phyloP scores from a whole-genome alignment of 2,113 vertebrate species.

The Dinomys branickii region DNA sequence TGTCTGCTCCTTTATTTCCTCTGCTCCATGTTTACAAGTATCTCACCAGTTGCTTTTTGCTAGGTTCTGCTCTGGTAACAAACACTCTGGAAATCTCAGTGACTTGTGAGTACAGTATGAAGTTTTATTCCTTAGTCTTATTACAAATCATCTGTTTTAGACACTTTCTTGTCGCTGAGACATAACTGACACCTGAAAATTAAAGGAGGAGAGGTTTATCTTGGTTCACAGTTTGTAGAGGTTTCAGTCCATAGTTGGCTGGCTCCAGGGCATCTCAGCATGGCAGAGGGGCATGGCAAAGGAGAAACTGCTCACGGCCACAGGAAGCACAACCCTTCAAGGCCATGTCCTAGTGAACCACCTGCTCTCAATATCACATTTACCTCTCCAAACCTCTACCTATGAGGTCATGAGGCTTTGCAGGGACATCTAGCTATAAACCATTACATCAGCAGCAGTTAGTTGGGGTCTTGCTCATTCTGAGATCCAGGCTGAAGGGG shows the following conservation, averaged over 20 bases:
- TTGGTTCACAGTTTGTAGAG: not conserved
- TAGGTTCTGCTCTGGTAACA: not conserved
- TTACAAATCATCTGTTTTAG: not conserved
- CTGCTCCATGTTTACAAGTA: not conserved
- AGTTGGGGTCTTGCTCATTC: not conserved
- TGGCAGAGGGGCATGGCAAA: not conserved
- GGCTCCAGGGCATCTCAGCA: not conserved
- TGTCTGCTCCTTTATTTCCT: not conserved
- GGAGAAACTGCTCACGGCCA: not conserved
- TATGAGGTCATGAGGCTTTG: not conserved
- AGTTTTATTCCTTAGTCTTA: not conserved
- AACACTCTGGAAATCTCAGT: not conserved
- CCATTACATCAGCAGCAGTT: not conserved
- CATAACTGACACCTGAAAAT: not conserved
- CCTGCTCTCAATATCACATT: not conserved
- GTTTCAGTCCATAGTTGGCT: not conserved
- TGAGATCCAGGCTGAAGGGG: not conserved
- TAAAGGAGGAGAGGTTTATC: not conserved
- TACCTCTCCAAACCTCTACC: not conserved
- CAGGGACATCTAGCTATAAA: not conserved
- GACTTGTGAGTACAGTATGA: not conserved
- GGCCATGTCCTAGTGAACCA: not conserved
- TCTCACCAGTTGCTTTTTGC: not conserved
- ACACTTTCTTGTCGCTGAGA: not conserved
- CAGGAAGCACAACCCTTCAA: not conserved